These are phyloP conservation scores for Crypturellus undulatus DNA, from an alignment of 2,113 vertebrate species.

Conservation along the genomic window DNA sequence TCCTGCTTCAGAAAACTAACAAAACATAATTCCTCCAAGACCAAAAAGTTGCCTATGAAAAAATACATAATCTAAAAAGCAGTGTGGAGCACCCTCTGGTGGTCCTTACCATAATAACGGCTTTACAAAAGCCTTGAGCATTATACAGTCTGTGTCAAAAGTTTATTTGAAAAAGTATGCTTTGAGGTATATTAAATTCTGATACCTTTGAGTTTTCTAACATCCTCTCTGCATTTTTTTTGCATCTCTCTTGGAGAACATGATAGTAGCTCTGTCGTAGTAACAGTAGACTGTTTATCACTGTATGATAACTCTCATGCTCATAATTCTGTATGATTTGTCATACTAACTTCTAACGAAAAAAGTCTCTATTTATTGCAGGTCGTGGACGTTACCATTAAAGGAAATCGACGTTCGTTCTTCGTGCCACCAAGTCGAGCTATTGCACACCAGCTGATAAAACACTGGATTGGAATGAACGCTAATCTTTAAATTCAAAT, in stretches of 20 bases:
- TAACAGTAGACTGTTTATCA: background rate
- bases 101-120: background rate
- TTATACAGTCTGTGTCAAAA: background rate
- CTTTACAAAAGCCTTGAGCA: background rate
- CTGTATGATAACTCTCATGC: background rate
- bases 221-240: background rate
- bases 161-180: background rate
- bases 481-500: slow-evolving; percentile 83
- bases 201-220: background rate
- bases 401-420: slow-evolving; percentile 77
- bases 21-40: background rate
- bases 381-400: slow-evolving; percentile 85
- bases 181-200: background rate
- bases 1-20: background rate
- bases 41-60: background rate
- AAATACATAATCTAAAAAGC: background rate
- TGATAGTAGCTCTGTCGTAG: background rate
- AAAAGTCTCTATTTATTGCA: slow-evolving; percentile 59
- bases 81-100: background rate
- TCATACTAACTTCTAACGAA: background rate
- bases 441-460: slow-evolving; percentile 92
- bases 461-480: slow-evolving; percentile 89
- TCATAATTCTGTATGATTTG: background rate
- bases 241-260: background rate
- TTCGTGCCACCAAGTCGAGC: slow-evolving; percentile 86